These are phyloP conservation scores for Adelognathus sp. DNA, from an alignment of 2,888 invertebrate species.

Conservation along the genomic window DNA sequence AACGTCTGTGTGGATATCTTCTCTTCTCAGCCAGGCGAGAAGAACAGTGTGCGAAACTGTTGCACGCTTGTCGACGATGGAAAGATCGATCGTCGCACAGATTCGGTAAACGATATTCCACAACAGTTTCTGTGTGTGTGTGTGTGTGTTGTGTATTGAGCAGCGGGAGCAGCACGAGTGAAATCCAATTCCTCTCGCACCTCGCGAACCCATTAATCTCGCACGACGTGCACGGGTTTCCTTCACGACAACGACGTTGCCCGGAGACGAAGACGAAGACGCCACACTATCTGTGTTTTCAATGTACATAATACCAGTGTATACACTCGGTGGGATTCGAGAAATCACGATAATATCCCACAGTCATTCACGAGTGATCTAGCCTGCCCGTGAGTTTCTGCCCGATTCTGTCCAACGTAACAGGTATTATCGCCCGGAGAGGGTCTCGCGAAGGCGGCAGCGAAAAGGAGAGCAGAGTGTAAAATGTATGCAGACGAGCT, in stretches of 20 bases:
- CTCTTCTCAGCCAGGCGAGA: not conserved
- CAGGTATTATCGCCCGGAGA: slow-evolving; percentile 41
- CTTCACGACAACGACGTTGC: slow-evolving; percentile 45
- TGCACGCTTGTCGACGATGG: slow-evolving; percentile 54
- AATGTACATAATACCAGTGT: slow-evolving; percentile 24
- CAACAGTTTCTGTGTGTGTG: slow-evolving; percentile 24
- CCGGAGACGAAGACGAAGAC: slow-evolving; percentile 31
- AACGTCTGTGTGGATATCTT: slow-evolving; percentile 39
- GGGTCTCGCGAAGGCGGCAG: slow-evolving; percentile 13
- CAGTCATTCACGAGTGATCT: slow-evolving; percentile 37
- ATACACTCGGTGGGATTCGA: slow-evolving; percentile 48
- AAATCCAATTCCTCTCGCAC: slow-evolving; percentile 61
- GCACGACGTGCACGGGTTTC: slow-evolving; percentile 36
- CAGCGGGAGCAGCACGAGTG: slow-evolving; percentile 62
- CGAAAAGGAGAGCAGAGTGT: slow-evolving; percentile 39
- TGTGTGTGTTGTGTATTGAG: slow-evolving; percentile 15
- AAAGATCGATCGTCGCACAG: slow-evolving; percentile 53
- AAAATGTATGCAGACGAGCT: slow-evolving; percentile 18
- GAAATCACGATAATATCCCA: slow-evolving; percentile 47
- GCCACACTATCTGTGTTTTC: slow-evolving; percentile 7
- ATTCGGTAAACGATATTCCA: slow-evolving; percentile 52
- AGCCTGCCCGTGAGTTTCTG: slow-evolving; percentile 19
- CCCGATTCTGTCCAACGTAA: slow-evolving; percentile 57
- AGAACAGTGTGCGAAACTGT: slow-evolving; percentile 18
- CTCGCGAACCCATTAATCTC: slow-evolving; percentile 59